These are phyloP conservation scores for Uloborus diversus DNA, from an alignment of 1,140 invertebrate genomes.

Conservation along the genomic window DNA sequence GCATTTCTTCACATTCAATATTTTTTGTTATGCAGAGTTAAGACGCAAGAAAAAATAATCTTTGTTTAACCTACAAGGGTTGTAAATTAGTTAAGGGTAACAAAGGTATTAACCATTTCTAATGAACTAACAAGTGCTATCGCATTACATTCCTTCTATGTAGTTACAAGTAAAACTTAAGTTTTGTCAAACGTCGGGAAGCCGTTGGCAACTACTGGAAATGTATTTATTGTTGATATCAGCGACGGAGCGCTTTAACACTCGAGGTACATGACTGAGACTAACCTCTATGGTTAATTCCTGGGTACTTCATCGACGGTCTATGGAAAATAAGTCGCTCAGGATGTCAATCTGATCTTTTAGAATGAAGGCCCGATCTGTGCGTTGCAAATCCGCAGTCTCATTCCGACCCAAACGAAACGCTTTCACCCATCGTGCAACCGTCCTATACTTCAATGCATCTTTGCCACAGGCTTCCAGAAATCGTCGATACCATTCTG, in stretches of 20 bases:
- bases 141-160: not conserved
- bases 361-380: not conserved
- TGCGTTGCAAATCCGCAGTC: slow-evolving; percentile 3
- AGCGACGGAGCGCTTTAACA: no score
- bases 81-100: no score
- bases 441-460: not conserved
- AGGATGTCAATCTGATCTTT: not conserved
- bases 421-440: not conserved
- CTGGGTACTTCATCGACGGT: not conserved
- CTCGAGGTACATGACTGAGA: no score
- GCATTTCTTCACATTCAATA: no score
- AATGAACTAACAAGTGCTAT: not conserved
- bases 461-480: not conserved
- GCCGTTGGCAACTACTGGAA: no score
- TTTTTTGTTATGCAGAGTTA: no score
- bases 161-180: not conserved
- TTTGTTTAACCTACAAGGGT: no score
- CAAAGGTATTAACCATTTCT: not conserved
- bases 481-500: not conserved
- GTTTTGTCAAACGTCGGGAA: no score
- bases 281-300: no score
- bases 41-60: no score
- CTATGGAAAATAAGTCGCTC: not conserved
- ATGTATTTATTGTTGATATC: no score
- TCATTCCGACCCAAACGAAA: slow-evolving; percentile 10